Percentiles rank a stretch among this genome's conserved stretches.
phyloP scores from a whole-genome alignment of 2,113 vertebrate species.

The Mus pahari region DNA sequence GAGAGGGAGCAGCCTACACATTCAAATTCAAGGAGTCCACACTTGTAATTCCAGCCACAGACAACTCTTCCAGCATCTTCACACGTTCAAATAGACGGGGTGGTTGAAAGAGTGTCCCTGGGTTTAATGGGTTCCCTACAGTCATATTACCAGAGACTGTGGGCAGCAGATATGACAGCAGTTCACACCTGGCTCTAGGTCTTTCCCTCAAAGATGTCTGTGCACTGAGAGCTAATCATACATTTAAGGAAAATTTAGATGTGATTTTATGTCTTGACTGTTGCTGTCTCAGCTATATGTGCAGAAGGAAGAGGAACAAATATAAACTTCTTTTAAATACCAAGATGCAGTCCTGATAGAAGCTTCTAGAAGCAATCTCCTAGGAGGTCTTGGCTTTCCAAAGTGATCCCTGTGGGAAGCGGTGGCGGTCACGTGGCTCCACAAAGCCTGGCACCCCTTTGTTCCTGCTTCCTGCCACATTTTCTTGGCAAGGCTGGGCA shows the following conservation, averaged over 20 bases:
- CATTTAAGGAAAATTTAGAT: background rate
- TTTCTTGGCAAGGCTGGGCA: background rate
- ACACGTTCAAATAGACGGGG: too few species aligned
- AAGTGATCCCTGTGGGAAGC: background rate
- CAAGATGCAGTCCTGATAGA: background rate
- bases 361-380: background rate
- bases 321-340: background rate
- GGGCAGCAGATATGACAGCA: background rate
- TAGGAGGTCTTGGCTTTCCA: conserved; percentile 39
- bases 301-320: background rate
- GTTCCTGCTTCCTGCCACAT: background rate
- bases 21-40: background rate
- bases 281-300: background rate
- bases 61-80: accelerated
- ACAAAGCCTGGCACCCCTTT: background rate
- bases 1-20: background rate
- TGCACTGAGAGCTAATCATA: background rate
- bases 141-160: background rate
- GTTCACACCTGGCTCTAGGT: background rate
- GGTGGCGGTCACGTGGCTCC: accelerated
- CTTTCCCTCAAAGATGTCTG: background rate
- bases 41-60: background rate
- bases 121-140: accelerated
- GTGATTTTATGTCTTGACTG: background rate
- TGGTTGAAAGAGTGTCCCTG: too few species aligned